Evolutionary conservation across 2,797 vertebrate species (phyloP).

Genomic region (Rachycentron canadum): DNA sequence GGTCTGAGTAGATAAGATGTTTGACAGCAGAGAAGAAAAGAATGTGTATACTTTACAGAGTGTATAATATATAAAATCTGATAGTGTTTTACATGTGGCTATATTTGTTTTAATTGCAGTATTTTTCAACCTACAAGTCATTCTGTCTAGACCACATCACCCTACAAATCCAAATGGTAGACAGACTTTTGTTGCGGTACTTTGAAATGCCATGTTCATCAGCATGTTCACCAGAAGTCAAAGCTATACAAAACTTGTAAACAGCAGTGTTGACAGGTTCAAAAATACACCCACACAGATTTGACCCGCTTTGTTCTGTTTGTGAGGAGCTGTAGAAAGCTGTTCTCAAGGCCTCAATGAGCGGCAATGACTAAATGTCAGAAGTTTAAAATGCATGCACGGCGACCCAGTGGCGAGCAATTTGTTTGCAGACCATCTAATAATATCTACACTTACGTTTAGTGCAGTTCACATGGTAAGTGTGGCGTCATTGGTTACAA

Average conservation of each 20-base stretch:
- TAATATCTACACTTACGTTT: background rate
- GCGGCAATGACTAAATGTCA: background rate
- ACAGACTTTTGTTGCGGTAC: background rate
- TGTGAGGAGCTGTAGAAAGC: background rate
- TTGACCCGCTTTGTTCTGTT: slow-evolving; percentile 1
- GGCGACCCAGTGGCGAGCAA: slow-evolving; percentile 23
- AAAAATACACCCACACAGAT: background rate
- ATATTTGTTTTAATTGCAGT: background rate
- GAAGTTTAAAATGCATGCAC: slow-evolving; percentile 3
- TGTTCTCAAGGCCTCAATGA: background rate
- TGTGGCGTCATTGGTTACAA: background rate
- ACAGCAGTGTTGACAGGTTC: background rate
- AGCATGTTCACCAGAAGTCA: background rate
- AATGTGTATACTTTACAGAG: too few species aligned
- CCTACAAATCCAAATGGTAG: background rate
- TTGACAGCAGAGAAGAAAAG: background rate
- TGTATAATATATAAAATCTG: background rate
- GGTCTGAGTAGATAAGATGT: background rate
- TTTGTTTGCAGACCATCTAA: background rate
- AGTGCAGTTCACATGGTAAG: background rate
- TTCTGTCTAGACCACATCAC: background rate
- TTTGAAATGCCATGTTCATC: background rate
- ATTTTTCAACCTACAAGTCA: background rate
- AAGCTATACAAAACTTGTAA: background rate
- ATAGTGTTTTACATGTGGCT: background rate